A percentile compares a stretch with the other conserved stretches of the same genome.
These are phyloP conservation scores for Sapayoa aenigma DNA, from an alignment of 2,113 vertebrate genomes.

Conservation along the genomic window DNA sequence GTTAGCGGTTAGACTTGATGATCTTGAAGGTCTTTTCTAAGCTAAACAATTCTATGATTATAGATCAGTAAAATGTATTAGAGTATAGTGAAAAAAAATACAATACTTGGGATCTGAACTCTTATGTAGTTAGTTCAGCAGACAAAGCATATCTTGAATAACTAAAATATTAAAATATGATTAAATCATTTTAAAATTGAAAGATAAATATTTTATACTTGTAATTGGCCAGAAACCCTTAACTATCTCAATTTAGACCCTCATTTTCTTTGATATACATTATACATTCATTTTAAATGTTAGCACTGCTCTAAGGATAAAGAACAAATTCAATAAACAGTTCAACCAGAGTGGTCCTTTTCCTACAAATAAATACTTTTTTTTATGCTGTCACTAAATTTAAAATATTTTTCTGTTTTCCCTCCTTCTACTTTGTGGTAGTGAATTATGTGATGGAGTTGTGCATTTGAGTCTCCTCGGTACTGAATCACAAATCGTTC, in stretches of 20 bases:
- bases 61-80: background rate
- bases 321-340: background rate
- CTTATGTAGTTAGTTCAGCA: background rate
- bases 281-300: background rate
- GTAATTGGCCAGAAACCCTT: background rate
- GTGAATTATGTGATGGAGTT: background rate
- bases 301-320: background rate
- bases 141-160: background rate
- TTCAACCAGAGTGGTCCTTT: background rate
- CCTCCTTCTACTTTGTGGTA: background rate
- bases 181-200: background rate
- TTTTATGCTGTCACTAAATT: background rate
- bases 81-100: background rate
- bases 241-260: background rate
- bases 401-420: background rate
- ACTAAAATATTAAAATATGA: background rate
- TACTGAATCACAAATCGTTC: background rate
- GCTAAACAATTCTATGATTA: background rate
- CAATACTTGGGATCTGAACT: background rate
- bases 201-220: background rate
- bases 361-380: background rate
- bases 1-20: background rate
- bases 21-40: background rate
- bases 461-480: background rate
- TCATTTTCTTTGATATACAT: background rate